Evolutionary conservation across 2,888 invertebrate genomes (phyloP), one percentile per base, ranked within the genome.

Genomic region (Pecten maximus): DNA sequence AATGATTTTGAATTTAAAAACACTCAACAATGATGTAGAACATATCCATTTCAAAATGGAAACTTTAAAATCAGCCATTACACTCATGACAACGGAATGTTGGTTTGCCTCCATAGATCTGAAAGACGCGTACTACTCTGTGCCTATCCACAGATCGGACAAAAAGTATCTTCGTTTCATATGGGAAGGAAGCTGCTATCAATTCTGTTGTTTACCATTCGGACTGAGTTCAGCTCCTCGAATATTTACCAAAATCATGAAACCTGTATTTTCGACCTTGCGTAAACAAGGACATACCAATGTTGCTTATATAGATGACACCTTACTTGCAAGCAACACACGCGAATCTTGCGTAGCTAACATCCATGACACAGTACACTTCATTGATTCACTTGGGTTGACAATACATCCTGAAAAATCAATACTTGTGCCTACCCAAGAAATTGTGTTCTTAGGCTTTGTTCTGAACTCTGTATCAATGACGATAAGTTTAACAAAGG

Each of bases 181-280:
- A 16, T 93, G 93, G 44, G 87, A 91, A 8, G 90, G 54, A 23
- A n/a, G 86, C 16, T n/a, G 90, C 15, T 91, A 89, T 44, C 86
- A 91, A 60, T 94, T 91, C 86, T 91, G 91, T n/a, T 90, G 89
- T 39, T 88, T 94, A 23, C 91, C 93, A 23, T 23, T 74, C 93
- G 23, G n/a, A n/a, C n/a, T n/a, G n/a, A 50, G 91, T 3, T 60
- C 88, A 23, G 91, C 92, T 2, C 94, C 93, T 6, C 60, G 93
- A 15, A 40, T 93, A 19, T 93, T 92, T 60, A 93, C 93, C 6
- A 94, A 94, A 91, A 4, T 93, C 0, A 40, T 92, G 87, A 93
- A 94, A 89, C 92, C 91, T 23, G 90, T 92, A 6, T 93, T 91
- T 89, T 91, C 93, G 2, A 28, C 48, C 3, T 87, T 92, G 23